Evolutionary conservation across 2,888 invertebrate species (phyloP), one percentile per base, ranked within the genome.

Genomic region (Temnothorax rugatulus): DNA sequence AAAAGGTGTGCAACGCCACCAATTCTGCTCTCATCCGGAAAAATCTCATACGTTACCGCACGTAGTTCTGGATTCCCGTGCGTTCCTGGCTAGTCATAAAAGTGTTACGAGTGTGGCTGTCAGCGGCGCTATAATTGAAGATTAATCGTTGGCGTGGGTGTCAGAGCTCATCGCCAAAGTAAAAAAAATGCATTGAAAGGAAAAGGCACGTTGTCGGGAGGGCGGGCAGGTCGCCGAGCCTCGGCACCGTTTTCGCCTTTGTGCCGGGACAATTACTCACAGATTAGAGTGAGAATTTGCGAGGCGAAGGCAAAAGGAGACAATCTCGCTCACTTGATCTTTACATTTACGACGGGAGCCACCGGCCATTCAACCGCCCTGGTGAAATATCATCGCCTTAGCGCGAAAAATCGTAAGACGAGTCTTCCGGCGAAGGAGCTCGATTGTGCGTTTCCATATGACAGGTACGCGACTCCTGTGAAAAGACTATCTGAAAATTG

Each of bases 261-360:
- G 91, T 93, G 87, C 83, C 76, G 84, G 92, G 91, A 94, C 94
- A 93, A 94, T 94, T 94, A 94, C 93, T 94, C 93, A 93, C 92
- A 94, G 94, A 94, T 94, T 94, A 94, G 93, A 93, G 91, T 88
- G 87, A 92, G 93, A 94, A 94, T 94, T 94, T 94, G 94, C 94
- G 93, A 94, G 88, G 84, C 87, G 79, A 68, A 68, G 90, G 89
- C 79, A 85, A 86, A 88, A 88, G 86, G 89, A 88, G 88, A 91
- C 87, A 90, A 92, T 92, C 92, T 90, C 86, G 89, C 90, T 89
- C 89, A 90, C 90, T 91, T 92, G 92, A 93, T 92, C 92, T 91
- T 92, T 90, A 91, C 92, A 91, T 91, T 93, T 91, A 93, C 90
- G 92, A 91, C 88, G 83, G 84, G 88, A 85, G 76, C 74, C 85